Conservation (phyloP, 2,113 vertebrate genomes). For the Trematocara macrostoma region DNA sequence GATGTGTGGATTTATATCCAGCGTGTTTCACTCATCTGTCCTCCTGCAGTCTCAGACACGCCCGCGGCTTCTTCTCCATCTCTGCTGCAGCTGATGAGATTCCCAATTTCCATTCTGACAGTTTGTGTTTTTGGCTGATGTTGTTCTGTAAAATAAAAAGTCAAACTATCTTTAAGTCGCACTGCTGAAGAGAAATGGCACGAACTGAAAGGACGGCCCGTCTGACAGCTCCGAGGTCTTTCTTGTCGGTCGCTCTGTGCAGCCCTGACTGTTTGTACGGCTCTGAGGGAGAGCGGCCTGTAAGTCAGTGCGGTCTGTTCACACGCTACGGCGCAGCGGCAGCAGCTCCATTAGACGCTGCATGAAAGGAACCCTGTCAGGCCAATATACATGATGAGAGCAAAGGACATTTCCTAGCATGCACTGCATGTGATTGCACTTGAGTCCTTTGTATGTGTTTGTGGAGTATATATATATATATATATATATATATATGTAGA, state of each 20-base stretch:
- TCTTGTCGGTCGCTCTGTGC: neutral
- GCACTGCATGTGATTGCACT: neutral
- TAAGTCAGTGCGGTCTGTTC: neutral
- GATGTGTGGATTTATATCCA: neutral
- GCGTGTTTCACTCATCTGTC: neutral
- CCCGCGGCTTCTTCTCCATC: neutral
- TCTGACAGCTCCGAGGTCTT: neutral
- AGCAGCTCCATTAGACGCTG: neutral
- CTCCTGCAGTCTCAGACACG: neutral
- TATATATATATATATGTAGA: neutral
- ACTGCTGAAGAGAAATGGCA: fast-evolving
- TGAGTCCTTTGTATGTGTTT: neutral
- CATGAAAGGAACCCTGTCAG: neutral
- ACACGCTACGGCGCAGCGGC: neutral
- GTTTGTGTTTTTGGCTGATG: neutral
- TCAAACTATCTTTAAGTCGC: neutral
- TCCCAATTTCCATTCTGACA: neutral
- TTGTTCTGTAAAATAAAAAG: neutral
- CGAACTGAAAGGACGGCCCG: fast-evolving
- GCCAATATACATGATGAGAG: neutral
- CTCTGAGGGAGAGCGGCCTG: neutral
- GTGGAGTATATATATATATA: fast-evolving
- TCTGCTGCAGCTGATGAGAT: neutral
- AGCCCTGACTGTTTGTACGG: neutral
- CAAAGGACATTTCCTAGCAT: neutral